Conservation (phyloP, 2,797 vertebrate genomes). For the Prionace glauca region DNA sequence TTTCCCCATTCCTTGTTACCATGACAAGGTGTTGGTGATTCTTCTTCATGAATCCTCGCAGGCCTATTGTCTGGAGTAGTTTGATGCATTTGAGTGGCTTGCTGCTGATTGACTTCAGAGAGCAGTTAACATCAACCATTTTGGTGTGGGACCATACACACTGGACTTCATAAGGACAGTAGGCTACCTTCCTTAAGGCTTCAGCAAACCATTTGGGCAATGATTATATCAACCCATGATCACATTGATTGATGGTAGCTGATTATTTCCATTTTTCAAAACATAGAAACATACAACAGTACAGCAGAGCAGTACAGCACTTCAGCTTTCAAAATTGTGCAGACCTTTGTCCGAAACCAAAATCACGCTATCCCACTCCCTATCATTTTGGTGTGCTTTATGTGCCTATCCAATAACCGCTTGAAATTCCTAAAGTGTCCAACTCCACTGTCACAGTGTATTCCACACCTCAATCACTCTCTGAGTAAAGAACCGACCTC, state of each 20-base stretch:
- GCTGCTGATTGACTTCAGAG: background rate
- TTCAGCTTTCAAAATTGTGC: too few relatives aligned
- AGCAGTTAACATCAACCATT: background rate
- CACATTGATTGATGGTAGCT: background rate
- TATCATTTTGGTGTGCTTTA: too few relatives aligned
- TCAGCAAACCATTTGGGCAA: background rate
- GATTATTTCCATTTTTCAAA: background rate
- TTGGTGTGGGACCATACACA: background rate
- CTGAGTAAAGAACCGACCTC: too few relatives aligned
- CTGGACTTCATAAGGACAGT: background rate
- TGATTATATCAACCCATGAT: background rate
- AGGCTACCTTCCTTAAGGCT: background rate
- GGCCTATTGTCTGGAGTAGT: background rate
- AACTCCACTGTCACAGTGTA: too few relatives aligned
- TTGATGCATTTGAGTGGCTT: background rate
- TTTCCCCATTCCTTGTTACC: background rate
- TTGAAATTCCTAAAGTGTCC: too few relatives aligned
- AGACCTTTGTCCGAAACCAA: too few relatives aligned
- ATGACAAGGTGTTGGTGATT: background rate
- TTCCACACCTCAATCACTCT: too few relatives aligned
- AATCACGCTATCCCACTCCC: too few relatives aligned
- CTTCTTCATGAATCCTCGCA: background rate
- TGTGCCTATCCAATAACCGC: too few relatives aligned
- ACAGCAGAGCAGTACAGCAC: too few relatives aligned
- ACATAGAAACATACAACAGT: too few relatives aligned